Evolutionary conservation across 1,140 invertebrate genomes (phyloP).

Genomic region (Babylonia areolata): DNA sequence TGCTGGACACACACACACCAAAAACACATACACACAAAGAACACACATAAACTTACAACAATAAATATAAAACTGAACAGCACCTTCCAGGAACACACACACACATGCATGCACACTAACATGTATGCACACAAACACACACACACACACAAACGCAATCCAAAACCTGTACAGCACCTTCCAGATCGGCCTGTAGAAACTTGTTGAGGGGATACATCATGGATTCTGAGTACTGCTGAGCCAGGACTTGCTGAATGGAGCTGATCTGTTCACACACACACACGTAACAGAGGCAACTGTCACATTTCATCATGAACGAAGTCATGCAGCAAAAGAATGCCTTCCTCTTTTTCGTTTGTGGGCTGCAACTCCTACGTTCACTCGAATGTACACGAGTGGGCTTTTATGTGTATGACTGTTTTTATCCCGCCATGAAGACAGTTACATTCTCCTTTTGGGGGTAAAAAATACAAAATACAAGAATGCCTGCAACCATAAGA

Average conservation of each 20-base stretch:
- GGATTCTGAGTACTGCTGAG: conserved; percentile 76
- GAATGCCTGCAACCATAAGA: too few relatives aligned
- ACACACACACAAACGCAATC: not conserved
- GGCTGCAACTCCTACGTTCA: too few relatives aligned
- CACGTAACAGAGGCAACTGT: not conserved
- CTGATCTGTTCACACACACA: conserved; percentile 72
- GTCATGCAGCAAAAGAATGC: too few relatives aligned
- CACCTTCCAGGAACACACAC: not conserved
- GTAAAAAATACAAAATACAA: too few relatives aligned
- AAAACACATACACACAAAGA: conserved; percentile 1
- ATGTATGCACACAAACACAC: not conserved
- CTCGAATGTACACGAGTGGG: too few relatives aligned
- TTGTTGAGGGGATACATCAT: conserved; percentile 77
- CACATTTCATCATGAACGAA: too few relatives aligned
- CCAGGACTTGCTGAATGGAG: conserved; percentile 77
- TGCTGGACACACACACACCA: conserved; percentile 4
- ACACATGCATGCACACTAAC: not conserved
- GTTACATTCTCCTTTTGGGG: too few relatives aligned
- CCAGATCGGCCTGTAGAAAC: conserved; percentile 76
- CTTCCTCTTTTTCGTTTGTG: too few relatives aligned
- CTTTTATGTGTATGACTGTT: too few relatives aligned
- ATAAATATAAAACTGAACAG: not conserved
- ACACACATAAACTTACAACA: conserved; percentile 4
- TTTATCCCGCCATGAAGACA: too few relatives aligned
- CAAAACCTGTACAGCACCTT: conserved; percentile 62